Conservation (phyloP, 2,888 invertebrate genomes). For the Merodon equestris region DNA sequence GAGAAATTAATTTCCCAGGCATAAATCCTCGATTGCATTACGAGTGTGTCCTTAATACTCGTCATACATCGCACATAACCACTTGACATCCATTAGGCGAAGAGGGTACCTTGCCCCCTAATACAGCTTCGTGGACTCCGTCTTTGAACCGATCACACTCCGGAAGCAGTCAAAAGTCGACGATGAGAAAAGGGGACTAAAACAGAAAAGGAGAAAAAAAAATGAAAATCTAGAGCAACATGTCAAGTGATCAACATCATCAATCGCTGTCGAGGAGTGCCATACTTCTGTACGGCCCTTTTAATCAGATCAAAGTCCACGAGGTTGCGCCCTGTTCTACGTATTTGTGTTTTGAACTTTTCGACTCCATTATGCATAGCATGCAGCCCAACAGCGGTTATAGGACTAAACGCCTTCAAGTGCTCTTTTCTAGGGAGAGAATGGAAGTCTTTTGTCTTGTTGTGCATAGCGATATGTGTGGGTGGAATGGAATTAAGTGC, state of each 20-base stretch:
- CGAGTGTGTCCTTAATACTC: constrained; percentile 27
- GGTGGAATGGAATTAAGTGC: neutral
- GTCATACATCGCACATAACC: constrained; percentile 28
- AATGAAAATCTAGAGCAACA: constrained; percentile 46
- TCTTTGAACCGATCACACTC: constrained; percentile 27
- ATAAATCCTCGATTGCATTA: constrained; percentile 35
- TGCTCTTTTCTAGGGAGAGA: neutral
- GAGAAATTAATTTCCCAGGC: constrained; percentile 15
- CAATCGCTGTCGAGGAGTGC: constrained; percentile 44
- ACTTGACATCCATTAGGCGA: constrained; percentile 49
- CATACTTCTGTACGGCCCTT: constrained; percentile 16
- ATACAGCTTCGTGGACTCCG: constrained; percentile 15
- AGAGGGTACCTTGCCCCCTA: constrained; percentile 20
- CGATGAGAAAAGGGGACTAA: neutral
- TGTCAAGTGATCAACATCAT: constrained; percentile 56
- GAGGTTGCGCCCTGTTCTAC: neutral
- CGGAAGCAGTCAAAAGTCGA: neutral
- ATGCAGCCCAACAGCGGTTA: no score
- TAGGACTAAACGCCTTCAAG: no score
- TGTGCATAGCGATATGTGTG: no score
- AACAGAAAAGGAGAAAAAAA: neutral
- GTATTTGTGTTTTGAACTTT: constrained; percentile 28
- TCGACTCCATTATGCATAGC: constrained; percentile 35
- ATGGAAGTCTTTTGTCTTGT: no score
- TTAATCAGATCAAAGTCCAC: constrained; percentile 38